These are phyloP conservation scores for Philotrypesis tridentata DNA, from an alignment of 1,140 invertebrate genomes.

Conservation along the genomic window DNA sequence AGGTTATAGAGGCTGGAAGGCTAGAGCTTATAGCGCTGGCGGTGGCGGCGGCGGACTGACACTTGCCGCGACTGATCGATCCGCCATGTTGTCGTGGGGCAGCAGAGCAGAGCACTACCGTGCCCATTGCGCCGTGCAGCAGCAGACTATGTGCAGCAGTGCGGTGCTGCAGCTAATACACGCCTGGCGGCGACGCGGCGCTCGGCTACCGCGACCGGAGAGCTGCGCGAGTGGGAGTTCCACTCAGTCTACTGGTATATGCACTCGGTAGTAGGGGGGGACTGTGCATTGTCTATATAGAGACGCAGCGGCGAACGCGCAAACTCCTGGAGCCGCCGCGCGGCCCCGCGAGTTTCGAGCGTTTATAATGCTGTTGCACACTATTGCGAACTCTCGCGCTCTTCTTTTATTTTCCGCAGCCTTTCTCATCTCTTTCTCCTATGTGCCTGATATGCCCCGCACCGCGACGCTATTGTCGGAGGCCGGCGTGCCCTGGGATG, in stretches of 20 bases:
- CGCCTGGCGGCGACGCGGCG: too few relatives aligned
- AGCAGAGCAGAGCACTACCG: constrained; percentile 13
- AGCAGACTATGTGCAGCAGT: not conserved
- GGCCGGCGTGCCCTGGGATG: too few relatives aligned
- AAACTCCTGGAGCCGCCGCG: not conserved
- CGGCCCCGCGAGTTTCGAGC: not conserved
- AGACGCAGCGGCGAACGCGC: not conserved
- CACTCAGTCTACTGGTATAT: too few relatives aligned
- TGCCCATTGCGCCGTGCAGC: not conserved
- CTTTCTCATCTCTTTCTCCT: too few relatives aligned
- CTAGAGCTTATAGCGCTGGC: not conserved
- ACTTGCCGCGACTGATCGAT: constrained; percentile 54
- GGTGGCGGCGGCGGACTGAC: not conserved
- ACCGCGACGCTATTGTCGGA: too few relatives aligned
- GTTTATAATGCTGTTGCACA: not conserved
- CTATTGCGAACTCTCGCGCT: not conserved
- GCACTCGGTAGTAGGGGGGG: not conserved
- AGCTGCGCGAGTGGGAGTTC: not conserved
- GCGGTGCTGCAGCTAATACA: not conserved
- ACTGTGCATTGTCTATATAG: too few relatives aligned
- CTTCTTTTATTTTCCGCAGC: not conserved
- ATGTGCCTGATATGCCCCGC: too few relatives aligned
- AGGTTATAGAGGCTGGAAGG: not conserved
- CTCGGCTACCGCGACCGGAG: not conserved
- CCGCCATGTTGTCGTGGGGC: constrained; percentile 52